Base-by-base conservation (phyloP, 1,140 invertebrate genomes). In the Danaus plexippus region DNA sequence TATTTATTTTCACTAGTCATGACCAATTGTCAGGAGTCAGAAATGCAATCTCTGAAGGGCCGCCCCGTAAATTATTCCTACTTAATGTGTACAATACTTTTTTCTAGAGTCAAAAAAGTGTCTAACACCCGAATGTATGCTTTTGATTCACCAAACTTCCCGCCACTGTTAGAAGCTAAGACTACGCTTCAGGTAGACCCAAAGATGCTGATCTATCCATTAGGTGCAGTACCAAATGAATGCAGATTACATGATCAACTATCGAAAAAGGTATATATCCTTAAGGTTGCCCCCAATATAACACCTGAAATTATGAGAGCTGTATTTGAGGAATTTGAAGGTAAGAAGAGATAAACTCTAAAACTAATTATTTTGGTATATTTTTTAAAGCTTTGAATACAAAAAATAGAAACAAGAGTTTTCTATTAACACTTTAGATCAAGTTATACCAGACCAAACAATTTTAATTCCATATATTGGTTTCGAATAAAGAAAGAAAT, bases 251-350 rank as follows among this genome's bases (percentile, higher is more conserved):
- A 95, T 58, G 89, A 92, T 22, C 88, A 89, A 12, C 85, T 98
- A 11, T 95, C 93, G 79, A 88, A 90, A 51, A 95, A 97, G 79
- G 96, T 98, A 10, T 94, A 94, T 1, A 74, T 98, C 3, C 77
- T 98, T 8, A 90, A 96, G 41, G 88, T 98, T 47, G 97, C 97
- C 73, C 97, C 97, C 0, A 96, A 94, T 54, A 98, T 98, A 56
- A 94, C 94, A 1, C 88, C 90, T 12, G 90, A 94, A 61, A 91
- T 94, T 11, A 94, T 97, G 3, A 88, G 89, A 63, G 78, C 73
- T 2, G 73, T 79, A 9, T 80, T 74, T 46, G 45, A 72, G 3
- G 73, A 73, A 9, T 81, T 84, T 76, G 80, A 84, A 71, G 83
- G 83, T 86, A 59, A 51, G 47, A 43, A 43, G 22, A 45, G 48